A percentile compares a stretch with the other conserved stretches of the same genome.
Evolutionary conservation across 2,113 vertebrate species (phyloP).

Genomic region (Pollimyrus isidori): DNA sequence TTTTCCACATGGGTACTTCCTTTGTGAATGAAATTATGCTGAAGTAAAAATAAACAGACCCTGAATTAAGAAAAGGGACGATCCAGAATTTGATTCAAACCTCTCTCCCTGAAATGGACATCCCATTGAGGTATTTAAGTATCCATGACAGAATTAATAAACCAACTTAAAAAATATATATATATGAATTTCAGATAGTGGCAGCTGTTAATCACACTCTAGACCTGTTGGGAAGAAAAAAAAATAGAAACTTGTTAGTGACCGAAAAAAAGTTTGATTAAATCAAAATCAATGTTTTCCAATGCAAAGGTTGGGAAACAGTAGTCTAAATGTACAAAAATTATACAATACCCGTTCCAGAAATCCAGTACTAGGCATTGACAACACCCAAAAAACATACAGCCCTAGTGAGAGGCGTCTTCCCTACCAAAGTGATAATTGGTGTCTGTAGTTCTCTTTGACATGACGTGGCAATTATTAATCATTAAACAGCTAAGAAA

Average conservation of each 20-base stretch:
- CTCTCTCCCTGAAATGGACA: slow-evolving; percentile 25
- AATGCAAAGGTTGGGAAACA: background rate
- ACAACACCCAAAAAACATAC: background rate
- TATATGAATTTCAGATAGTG: background rate
- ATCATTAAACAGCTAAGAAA: background rate
- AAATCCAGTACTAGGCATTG: background rate
- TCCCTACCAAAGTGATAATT: background rate
- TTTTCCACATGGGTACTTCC: background rate
- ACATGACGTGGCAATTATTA: background rate
- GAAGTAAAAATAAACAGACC: background rate
- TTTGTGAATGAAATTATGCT: background rate
- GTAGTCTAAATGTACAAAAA: background rate
- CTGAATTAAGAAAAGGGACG: background rate
- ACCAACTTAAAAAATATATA: slow-evolving; percentile 16
- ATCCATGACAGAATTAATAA: slow-evolving; percentile 20
- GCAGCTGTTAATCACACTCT: background rate
- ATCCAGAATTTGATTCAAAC: slow-evolving; percentile 17
- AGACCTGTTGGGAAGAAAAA: background rate
- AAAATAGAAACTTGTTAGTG: background rate
- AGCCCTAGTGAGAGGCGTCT: background rate
- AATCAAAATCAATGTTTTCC: background rate
- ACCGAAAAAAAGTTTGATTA: background rate
- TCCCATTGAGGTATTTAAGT: slow-evolving; percentile 20
- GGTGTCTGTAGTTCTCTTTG: no score
- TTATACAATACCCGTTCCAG: background rate